A percentile compares a stretch with the other conserved stretches of the same genome.
phyloP scores from a whole-genome alignment of 2,888 invertebrate species.

The Lepeophtheirus nordmannii region DNA sequence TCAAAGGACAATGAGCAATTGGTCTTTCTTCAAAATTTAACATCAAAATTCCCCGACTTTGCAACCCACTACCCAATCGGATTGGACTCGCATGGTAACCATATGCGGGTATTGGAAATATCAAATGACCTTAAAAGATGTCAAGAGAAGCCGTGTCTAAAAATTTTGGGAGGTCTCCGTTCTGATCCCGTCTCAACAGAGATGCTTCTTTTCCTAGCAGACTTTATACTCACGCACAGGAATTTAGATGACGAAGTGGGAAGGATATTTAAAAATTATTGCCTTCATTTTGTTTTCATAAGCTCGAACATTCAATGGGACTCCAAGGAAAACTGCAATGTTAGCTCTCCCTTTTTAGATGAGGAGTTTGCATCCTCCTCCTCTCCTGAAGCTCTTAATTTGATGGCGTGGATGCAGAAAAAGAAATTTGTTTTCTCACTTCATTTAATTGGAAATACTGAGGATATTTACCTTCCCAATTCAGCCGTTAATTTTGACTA shows the following conservation, averaged over 20 bases:
- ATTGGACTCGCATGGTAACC: background rate
- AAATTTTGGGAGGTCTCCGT: background rate
- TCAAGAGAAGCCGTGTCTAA: background rate
- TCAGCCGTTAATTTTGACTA: background rate
- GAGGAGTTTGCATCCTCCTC: background rate
- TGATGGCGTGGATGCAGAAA: conserved; percentile 11
- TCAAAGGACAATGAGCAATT: background rate
- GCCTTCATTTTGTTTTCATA: conserved; percentile 10
- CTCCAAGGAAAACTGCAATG: background rate
- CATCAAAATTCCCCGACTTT: background rate
- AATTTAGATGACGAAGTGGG: conserved; percentile 14
- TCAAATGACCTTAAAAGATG: background rate
- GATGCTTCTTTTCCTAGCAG: conserved; percentile 3
- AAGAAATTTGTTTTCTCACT: conserved; percentile 9
- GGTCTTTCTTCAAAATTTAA: background rate
- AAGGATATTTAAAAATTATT: background rate
- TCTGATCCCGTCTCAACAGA: conserved; percentile 5
- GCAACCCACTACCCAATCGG: background rate
- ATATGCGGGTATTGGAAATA: background rate
- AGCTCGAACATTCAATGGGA: background rate
- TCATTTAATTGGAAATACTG: background rate
- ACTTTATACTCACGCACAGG: conserved; percentile 9
- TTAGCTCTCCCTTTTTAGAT: conserved; percentile 6
- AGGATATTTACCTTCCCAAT: conserved; percentile 9
- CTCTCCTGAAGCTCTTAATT: background rate